These are phyloP conservation scores for Allygus modestus DNA, from an alignment of 2,888 invertebrate species.

Conservation along the genomic window DNA sequence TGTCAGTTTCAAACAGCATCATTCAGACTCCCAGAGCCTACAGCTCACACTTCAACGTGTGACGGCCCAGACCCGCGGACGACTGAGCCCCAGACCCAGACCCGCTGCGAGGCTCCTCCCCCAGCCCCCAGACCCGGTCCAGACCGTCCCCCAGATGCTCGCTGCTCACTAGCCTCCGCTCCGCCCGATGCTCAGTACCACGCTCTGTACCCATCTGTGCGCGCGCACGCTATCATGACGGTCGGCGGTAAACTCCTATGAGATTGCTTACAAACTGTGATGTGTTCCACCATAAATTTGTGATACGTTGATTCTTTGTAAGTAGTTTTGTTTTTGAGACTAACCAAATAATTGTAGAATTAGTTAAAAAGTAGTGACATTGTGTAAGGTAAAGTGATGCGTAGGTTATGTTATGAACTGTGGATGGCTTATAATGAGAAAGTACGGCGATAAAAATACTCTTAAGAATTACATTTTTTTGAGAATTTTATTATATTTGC, in stretches of 20 bases:
- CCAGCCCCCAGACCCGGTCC: background rate
- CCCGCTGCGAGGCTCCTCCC: background rate
- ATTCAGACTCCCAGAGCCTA: background rate
- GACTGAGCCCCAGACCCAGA: background rate
- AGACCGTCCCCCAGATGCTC: background rate
- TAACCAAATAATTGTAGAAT: background rate
- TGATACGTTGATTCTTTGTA: conserved; percentile 23
- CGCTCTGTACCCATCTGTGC: background rate
- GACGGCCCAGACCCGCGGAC: background rate
- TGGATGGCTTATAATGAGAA: too few species aligned
- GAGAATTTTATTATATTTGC: too few species aligned
- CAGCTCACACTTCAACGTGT: too few species aligned
- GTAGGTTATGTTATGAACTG: too few species aligned
- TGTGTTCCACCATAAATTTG: background rate
- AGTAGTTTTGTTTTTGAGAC: background rate
- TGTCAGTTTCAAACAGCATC: too few species aligned
- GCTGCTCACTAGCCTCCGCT: background rate
- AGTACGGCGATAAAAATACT: too few species aligned
- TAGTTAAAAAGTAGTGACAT: too few species aligned
- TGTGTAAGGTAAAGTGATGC: too few species aligned
- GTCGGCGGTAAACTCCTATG: background rate
- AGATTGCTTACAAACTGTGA: conserved; percentile 12
- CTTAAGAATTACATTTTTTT: too few species aligned
- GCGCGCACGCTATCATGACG: background rate
- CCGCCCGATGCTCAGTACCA: background rate